Base-by-base conservation (phyloP, 2,888 invertebrate species). In the Rambutsinella grinnellia region DNA sequence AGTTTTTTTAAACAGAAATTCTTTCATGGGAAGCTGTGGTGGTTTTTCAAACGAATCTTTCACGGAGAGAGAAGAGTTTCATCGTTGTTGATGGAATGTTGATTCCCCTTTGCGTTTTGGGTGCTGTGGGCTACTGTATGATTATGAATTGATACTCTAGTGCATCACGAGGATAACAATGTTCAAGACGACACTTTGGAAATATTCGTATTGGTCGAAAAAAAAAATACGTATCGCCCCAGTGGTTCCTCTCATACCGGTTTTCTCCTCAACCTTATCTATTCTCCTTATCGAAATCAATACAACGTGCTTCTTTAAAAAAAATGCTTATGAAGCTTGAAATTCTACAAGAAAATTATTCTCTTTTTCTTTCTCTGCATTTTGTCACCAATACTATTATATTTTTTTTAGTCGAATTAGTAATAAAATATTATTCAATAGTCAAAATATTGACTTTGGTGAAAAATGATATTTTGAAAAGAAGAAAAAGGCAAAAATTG, bases 211-310 rank as follows among this genome's bases (percentile, higher is more conserved):
- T 36, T 36, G 5, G 5, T 36, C 36, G 13, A 13, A 5, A 36
- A 36, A 36, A 36, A 36, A 36, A 36, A 36, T 36, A 36, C 36
- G 6, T 36, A 36, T 36, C 36, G n/a, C n/a, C n/a, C 36, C 36
- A 8, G 5, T 36, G 5, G 36, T 36, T 47, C 54, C 61, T 54
- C 58, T 65, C 65, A 69, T 76, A 76, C 76, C 63, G 69, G 76
- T 75, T 75, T 76, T 61, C 69, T 44, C 24, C 27, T 46, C 47
- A 15, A 1, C 47, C 75, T 75, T 75, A 75, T 75, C 75, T 63
- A 15, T 23, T 6, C 24, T 54, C 57, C 62, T 76, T 69, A 76
- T 76, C 76, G 60, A 28, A 60, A 56, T 56, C 62, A 51, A 62
- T 67, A 56, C 54, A 46, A 58, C 61, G 66, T 74, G 66, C 36